These are phyloP conservation scores for Lissonota sp. DNA, from an alignment of 2,888 invertebrate species.

Conservation along the genomic window DNA sequence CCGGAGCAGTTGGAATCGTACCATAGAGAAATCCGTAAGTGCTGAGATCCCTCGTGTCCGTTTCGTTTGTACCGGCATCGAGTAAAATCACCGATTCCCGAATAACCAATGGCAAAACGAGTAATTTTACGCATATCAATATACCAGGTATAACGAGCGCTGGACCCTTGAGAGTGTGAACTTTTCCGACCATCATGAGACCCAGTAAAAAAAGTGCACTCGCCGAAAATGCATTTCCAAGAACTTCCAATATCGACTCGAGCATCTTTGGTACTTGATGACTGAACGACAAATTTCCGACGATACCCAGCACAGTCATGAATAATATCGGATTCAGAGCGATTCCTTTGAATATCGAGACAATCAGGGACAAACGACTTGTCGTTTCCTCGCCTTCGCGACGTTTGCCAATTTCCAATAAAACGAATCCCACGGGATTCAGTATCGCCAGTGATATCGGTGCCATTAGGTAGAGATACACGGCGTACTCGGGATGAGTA, in stretches of 20 bases:
- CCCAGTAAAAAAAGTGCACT: constrained; percentile 96
- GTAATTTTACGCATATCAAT: constrained; percentile 94
- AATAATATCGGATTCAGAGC: constrained; percentile 94
- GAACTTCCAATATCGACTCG: constrained; percentile 90
- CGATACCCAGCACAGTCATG: constrained; percentile 96
- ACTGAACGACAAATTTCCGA: constrained; percentile 92
- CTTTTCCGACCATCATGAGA: constrained; percentile 96
- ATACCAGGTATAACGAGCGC: constrained; percentile 93
- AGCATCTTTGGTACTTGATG: constrained; percentile 91
- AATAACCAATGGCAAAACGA: constrained; percentile 93
- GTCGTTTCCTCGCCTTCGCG: constrained; percentile 75
- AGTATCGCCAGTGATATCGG: constrained; percentile 96
- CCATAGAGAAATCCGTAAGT: constrained; percentile 98
- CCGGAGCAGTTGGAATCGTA: constrained; percentile 97
- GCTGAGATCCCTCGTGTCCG: constrained; percentile 92
- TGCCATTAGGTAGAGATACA: constrained; percentile 96
- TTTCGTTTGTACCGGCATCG: constrained; percentile 88
- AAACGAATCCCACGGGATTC: constrained; percentile 95
- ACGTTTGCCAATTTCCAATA: constrained; percentile 93
- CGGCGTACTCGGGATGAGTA: constrained; percentile 94
- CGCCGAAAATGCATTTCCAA: constrained; percentile 96
- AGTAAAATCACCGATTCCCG: constrained; percentile 93
- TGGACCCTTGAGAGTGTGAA: constrained; percentile 90
- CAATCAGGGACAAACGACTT: constrained; percentile 72
- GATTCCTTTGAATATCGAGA: constrained; percentile 87